Percentiles rank a stretch among this genome's conserved stretches.
Conservation (phyloP, 2,888 invertebrate species). For the Platerodrilus igneus region DNA sequence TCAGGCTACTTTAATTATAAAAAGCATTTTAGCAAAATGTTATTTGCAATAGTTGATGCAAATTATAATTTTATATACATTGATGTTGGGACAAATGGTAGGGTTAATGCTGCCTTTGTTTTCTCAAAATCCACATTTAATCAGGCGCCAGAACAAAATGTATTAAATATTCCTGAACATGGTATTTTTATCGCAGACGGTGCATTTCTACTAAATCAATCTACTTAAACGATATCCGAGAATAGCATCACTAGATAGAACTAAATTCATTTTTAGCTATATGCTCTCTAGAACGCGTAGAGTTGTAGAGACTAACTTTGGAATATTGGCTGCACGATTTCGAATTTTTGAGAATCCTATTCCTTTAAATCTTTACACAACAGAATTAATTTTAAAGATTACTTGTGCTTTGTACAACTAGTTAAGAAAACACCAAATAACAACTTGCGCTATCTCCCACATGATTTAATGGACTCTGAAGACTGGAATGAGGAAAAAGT, state of each 20-base stretch:
- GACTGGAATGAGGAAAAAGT: background rate
- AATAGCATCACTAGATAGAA: too few relatives aligned
- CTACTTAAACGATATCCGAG: too few relatives aligned
- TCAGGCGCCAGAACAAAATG: conserved; percentile 21
- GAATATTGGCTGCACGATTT: too few relatives aligned
- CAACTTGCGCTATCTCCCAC: background rate
- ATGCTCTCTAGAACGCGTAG: too few relatives aligned
- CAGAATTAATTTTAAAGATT: too few relatives aligned
- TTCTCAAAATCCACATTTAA: conserved; percentile 19
- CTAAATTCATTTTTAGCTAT: too few relatives aligned
- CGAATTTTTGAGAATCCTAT: too few relatives aligned
- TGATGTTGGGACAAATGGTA: conserved; percentile 21
- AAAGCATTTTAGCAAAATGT: conserved; percentile 4
- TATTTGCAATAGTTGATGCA: conserved; percentile 8
- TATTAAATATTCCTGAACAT: conserved; percentile 10
- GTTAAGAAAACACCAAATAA: background rate
- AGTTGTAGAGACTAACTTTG: too few relatives aligned
- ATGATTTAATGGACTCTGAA: conserved; percentile 4
- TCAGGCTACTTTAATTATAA: conserved; percentile 8
- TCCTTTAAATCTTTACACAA: too few relatives aligned
- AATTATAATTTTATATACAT: conserved; percentile 19
- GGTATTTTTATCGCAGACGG: conserved; percentile 18
- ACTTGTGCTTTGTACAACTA: too few relatives aligned
- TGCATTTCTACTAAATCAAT: too few relatives aligned
- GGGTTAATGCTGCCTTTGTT: conserved; percentile 19